phyloP scores from a whole-genome alignment of 2,797 vertebrate species.

The Onychomys arenicola region DNA sequence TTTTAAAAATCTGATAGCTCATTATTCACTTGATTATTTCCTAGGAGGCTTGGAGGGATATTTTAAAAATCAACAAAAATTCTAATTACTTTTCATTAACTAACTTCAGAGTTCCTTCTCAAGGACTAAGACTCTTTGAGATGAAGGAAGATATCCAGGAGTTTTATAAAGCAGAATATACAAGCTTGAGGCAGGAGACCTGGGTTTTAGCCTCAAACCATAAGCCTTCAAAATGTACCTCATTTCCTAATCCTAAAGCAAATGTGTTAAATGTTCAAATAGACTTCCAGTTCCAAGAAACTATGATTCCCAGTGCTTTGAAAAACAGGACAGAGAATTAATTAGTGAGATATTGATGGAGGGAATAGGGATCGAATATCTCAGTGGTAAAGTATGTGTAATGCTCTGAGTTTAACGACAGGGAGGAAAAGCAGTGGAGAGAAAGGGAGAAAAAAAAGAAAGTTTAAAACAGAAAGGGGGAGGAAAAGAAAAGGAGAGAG shows the following conservation, averaged over 20 bases:
- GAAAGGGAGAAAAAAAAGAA: no score
- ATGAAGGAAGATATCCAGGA: slow-evolving; percentile 15
- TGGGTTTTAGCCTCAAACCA: slow-evolving; percentile 30
- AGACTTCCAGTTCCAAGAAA: slow-evolving; percentile 16
- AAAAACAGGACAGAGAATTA: slow-evolving; percentile 48
- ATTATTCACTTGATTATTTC: slow-evolving; percentile 66
- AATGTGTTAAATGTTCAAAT: slow-evolving; percentile 12
- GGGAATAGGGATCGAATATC: neutral
- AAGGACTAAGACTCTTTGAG: neutral
- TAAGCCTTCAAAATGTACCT: slow-evolving; percentile 2
- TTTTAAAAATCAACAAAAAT: slow-evolving; percentile 63
- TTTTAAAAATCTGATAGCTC: neutral
- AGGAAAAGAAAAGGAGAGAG: neutral
- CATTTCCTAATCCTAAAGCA: slow-evolving; percentile 33
- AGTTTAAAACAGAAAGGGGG: neutral
- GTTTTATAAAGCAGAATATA: slow-evolving; percentile 40
- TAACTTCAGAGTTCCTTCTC: slow-evolving; percentile 9
- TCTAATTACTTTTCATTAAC: slow-evolving; percentile 68
- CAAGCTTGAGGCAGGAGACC: slow-evolving; percentile 20
- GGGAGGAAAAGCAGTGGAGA: neutral
- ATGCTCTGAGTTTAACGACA: neutral
- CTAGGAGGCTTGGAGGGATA: neutral
- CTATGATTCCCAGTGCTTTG: neutral
- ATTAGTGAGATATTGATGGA: slow-evolving; percentile 32
- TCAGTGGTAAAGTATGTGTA: neutral